Base-by-base conservation (phyloP, 2,888 invertebrate species). In the Orthosia cruda region DNA sequence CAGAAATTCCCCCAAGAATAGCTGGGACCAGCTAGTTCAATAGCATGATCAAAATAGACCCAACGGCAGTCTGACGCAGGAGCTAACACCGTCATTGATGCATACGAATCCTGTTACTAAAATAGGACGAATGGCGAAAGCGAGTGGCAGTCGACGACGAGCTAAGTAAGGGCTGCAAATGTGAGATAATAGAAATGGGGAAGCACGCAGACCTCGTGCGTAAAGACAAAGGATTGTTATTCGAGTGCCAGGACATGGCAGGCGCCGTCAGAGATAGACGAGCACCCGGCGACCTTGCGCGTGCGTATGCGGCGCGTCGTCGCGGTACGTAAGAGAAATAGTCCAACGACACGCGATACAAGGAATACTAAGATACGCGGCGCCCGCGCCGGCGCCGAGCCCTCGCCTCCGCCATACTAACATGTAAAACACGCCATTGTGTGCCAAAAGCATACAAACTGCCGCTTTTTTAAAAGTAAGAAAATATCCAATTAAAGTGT, bases 281-380 rank as follows among this genome's bases (percentile, higher is more conserved):
- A 89, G 94, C 94, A 94, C 95, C 94, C 95, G 91, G 89, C 93
- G 95, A 95, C 95, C 95, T 96, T 96, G 96, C 92, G 92, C 91
- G 85, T 91, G 93, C 95, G 95, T 92, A 92, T 89, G 75, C 85
- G 89, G 74, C 87, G 84, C 88, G 88, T 84, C 87, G 85, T 83
- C 89, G 77, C 80, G 79, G 85, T 84, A 86, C 88, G 88, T 86
- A 87, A 89, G 88, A 87, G 89, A 87, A 90, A 91, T 86, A 89
- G 88, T 88, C 88, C 88, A 91, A 89, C 90, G 89, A 89, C 89
- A 89, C 86, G 90, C 89, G 91, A 92, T 92, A 92, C 89, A 89
- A 90, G 83, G 91, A 92, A 92, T 91, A 92, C 90, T 89, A 91
- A 93, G 90, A 92, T 88, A 87, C 85, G 87, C 89, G 93, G 92